Percentiles rank a stretch among this genome's conserved stretches.
Evolutionary conservation across 2,888 invertebrate genomes (phyloP).

Genomic region (Rhabditophanes sp.): DNA sequence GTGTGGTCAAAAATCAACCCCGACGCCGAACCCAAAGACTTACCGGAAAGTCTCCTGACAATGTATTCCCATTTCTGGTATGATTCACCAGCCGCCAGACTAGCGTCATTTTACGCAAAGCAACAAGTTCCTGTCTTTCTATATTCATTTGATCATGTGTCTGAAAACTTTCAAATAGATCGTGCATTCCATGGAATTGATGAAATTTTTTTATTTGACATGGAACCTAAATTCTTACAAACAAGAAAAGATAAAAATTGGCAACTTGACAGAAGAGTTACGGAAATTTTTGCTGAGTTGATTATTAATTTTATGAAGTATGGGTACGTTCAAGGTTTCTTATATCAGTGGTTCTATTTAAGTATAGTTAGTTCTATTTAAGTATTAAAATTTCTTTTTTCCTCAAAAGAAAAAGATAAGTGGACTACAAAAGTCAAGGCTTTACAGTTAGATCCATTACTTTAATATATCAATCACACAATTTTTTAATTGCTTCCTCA

Average conservation of each 20-base stretch:
- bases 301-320: slow-evolving; percentile 36
- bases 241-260: slow-evolving; percentile 40
- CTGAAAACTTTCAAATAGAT: slow-evolving; percentile 43
- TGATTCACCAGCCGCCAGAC: slow-evolving; percentile 39
- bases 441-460: too few species aligned
- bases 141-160: slow-evolving; percentile 44
- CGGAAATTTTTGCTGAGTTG: slow-evolving; percentile 43
- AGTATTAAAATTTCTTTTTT: background rate
- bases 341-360: background rate
- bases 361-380: background rate
- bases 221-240: slow-evolving; percentile 33
- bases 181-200: slow-evolving; percentile 44
- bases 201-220: slow-evolving; percentile 42
- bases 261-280: slow-evolving; percentile 42
- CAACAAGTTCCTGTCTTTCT: slow-evolving; percentile 34
- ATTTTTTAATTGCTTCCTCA: too few species aligned
- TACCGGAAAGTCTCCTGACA: slow-evolving; percentile 23
- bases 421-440: too few species aligned
- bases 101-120: slow-evolving; percentile 34
- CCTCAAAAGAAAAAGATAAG: too few species aligned
- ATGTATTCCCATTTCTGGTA: slow-evolving; percentile 45
- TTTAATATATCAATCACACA: too few species aligned
- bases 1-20: slow-evolving; percentile 36
- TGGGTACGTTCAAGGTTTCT: slow-evolving; percentile 22
- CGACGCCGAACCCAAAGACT: too few species aligned